A percentile compares a stretch with the other conserved stretches of the same genome.
Conservation (phyloP, 2,113 vertebrate species). For the Beaufortia kweichowensis region DNA sequence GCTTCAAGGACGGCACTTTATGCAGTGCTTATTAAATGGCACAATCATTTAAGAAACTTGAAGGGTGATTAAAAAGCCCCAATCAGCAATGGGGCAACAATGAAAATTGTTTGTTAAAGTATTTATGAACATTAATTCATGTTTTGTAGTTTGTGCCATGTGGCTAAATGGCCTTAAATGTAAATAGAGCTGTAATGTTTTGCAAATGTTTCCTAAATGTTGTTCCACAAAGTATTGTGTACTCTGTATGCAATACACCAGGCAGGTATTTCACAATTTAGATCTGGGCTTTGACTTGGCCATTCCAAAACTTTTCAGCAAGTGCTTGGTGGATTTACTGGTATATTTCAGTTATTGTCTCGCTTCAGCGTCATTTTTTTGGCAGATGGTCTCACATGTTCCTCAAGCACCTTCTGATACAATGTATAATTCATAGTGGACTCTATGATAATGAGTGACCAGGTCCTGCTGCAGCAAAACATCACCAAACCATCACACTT, state of each 20-base stretch:
- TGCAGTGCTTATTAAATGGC: neutral
- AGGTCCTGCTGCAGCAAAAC: no score
- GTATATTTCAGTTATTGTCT: no score
- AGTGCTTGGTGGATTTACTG: no score
- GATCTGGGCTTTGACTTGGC: no score
- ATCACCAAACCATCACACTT: no score
- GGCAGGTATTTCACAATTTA: neutral
- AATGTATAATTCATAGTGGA: no score
- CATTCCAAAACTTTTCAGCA: no score
- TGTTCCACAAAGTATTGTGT: neutral
- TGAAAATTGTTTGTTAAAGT: constrained; percentile 8
- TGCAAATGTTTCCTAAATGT: constrained; percentile 13
- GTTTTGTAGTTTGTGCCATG: neutral
- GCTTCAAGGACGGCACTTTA: constrained; percentile 7
- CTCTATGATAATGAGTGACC: no score
- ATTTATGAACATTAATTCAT: constrained; percentile 21
- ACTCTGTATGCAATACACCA: neutral
- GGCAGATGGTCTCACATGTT: no score
- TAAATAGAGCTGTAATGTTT: constrained; percentile 8
- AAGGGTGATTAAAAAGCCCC: constrained; percentile 13
- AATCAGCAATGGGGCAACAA: constrained; percentile 11
- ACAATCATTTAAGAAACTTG: constrained; percentile 16
- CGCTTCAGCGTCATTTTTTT: no score
- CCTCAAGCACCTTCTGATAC: no score
- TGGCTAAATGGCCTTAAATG: neutral